phyloP scores from a whole-genome alignment of 2,888 invertebrate species.

The Cephonodes hylas region DNA sequence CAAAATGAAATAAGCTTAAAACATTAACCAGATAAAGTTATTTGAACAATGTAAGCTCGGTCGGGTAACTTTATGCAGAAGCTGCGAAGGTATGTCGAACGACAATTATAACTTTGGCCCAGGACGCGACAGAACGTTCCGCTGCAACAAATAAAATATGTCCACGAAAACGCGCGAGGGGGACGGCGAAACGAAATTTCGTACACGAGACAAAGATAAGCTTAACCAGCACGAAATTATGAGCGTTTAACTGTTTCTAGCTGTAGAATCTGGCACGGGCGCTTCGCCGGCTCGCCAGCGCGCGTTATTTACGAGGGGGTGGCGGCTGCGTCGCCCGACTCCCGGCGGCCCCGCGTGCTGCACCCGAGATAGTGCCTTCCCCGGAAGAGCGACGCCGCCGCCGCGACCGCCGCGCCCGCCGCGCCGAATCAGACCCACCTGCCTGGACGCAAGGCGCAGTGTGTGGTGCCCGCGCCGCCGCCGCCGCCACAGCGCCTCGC shows the following conservation, averaged over 20 bases:
- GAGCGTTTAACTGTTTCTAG: slow-evolving; percentile 82
- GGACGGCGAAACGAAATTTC: slow-evolving; percentile 73
- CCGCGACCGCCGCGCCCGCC: slow-evolving; percentile 38
- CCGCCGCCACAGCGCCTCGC: slow-evolving; percentile 55
- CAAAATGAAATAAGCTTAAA: slow-evolving; percentile 47
- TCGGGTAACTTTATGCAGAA: slow-evolving; percentile 71
- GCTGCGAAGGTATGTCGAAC: slow-evolving; percentile 77
- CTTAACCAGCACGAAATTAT: slow-evolving; percentile 81
- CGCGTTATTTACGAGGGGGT: slow-evolving; percentile 80
- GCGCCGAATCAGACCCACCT: slow-evolving; percentile 40
- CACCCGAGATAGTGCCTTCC: slow-evolving; percentile 78
- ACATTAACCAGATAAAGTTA: slow-evolving; percentile 73
- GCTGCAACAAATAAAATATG: slow-evolving; percentile 79
- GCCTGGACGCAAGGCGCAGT: slow-evolving; percentile 36
- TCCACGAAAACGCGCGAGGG: slow-evolving; percentile 72
- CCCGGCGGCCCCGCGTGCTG: slow-evolving; percentile 41
- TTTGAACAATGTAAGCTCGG: slow-evolving; percentile 71
- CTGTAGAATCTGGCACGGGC: slow-evolving; percentile 80
- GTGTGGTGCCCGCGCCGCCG: slow-evolving; percentile 26
- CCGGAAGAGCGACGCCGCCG: slow-evolving; percentile 71
- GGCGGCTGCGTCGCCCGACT: slow-evolving; percentile 51
- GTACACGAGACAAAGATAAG: slow-evolving; percentile 81
- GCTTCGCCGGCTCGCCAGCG: slow-evolving; percentile 81
- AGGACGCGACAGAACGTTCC: slow-evolving; percentile 67
- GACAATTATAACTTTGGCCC: slow-evolving; percentile 79